Evolutionary conservation across 2,888 invertebrate species (phyloP), one percentile per base, ranked within the genome.

Genomic region (Philereme vetulata): DNA sequence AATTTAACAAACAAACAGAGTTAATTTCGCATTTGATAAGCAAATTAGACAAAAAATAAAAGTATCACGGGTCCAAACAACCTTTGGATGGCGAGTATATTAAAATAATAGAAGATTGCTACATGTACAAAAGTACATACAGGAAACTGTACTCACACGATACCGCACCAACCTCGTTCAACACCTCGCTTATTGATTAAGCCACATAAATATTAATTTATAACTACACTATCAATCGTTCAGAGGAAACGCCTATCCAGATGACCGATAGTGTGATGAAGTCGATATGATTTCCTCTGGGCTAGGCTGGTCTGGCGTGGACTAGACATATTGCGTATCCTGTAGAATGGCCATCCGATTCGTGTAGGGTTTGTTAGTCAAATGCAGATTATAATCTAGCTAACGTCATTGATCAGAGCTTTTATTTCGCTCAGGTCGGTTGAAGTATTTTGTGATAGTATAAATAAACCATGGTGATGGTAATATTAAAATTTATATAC

Each of bases 251-350:
- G 74, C 71, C 72, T 72, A 65, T 60, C 59, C 62, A 56, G 59
- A 72, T 80, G 77, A 82, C 69, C 73, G 81, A 81, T 81, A 73
- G 75, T 64, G 75, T 71, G 75, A 72, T 76, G 72, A 68, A 58
- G 67, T 66, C 65, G 69, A 72, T 64, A 57, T 57, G 69, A 74
- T 67, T 71, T 75, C 76, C 78, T 58, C 10, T 35, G 5, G 11
- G 40, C 56, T 48, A 45, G 47, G 38, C 36, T 9, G 11, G 43
- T 8, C 43, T 47, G 10, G 55, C 48, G 48, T 35, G 7, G 21
- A 48, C 34, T n/a, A 43, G 11, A 42, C 44, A 44, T 44, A 21
- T 42, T 42, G 6, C n/a, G 54, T 49, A 44, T 49, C 49, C 49
- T 49, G 32, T 48, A 6, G 4, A 43, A 55, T 43, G 35, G 4